A percentile compares a stretch with the other conserved stretches of the same genome.
phyloP scores from a whole-genome alignment of 2,113 vertebrate species.

The Theristicus caerulescens region DNA sequence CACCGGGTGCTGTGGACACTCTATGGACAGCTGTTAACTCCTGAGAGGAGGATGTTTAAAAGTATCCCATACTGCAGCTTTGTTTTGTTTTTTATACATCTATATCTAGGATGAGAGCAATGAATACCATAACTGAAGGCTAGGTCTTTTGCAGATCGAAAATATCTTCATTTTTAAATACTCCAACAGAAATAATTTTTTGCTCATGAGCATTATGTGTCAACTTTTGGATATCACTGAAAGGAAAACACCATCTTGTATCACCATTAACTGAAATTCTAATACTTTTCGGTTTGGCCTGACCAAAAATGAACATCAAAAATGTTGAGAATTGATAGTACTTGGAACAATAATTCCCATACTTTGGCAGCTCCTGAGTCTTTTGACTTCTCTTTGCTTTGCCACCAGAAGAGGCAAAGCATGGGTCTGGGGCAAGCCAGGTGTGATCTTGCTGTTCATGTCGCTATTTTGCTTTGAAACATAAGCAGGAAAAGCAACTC shows the following conservation, averaged over 20 bases:
- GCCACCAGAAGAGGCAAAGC: background rate
- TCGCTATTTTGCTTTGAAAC: background rate
- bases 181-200: slow-evolving; percentile 19
- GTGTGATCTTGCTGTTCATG: background rate
- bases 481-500: background rate
- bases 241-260: background rate
- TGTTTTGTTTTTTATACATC: background rate
- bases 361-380: background rate
- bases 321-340: background rate
- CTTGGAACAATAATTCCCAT: background rate
- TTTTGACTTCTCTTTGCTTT: background rate
- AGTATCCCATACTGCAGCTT: background rate
- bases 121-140: background rate
- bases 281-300: background rate
- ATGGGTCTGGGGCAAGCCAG: background rate
- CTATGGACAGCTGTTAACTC: background rate
- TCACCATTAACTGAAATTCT: background rate
- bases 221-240: background rate
- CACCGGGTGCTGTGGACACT: background rate
- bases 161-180: slow-evolving; percentile 14
- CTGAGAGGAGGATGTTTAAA: background rate
- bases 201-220: background rate
- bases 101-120: background rate
- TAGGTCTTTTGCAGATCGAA: background rate
- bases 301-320: background rate